Percentiles rank a stretch among this genome's conserved stretches.
These are phyloP conservation scores for Epinephelus moara DNA, from an alignment of 2,113 vertebrate species.

Conservation along the genomic window DNA sequence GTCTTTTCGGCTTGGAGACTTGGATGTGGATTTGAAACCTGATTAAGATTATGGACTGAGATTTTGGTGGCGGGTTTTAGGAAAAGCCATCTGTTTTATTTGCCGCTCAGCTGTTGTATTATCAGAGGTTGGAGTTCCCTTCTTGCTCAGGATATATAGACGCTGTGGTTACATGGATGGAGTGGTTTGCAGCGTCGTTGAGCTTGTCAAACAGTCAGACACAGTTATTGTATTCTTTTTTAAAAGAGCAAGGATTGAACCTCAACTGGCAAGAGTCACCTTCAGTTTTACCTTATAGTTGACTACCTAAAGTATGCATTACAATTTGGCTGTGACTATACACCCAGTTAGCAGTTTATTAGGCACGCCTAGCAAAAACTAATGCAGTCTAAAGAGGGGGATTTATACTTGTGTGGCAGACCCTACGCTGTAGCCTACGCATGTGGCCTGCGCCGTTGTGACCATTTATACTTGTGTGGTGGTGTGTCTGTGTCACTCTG, in stretches of 20 bases:
- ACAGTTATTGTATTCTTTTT: background rate
- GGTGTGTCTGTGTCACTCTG: no score
- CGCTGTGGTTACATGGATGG: background rate
- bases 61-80: conserved; percentile 45
- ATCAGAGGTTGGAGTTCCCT: background rate
- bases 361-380: background rate
- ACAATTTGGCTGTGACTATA: background rate
- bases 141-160: no score
- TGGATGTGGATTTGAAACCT: conserved; percentile 51
- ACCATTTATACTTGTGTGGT: no score
- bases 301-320: background rate
- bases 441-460: no score
- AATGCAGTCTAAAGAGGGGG: background rate
- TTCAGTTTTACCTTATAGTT: background rate
- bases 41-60: conserved; percentile 67
- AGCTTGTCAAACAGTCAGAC: background rate
- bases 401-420: background rate
- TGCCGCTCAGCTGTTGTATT: background rate
- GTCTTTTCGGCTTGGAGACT: conserved; percentile 55
- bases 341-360: background rate
- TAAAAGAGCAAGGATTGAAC: background rate
- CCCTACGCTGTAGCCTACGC: no score
- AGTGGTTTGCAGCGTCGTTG: background rate
- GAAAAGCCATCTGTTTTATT: conserved; percentile 51
- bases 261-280: background rate